Conservation (phyloP, 2,797 vertebrate genomes). For the Coreius guichenoti region DNA sequence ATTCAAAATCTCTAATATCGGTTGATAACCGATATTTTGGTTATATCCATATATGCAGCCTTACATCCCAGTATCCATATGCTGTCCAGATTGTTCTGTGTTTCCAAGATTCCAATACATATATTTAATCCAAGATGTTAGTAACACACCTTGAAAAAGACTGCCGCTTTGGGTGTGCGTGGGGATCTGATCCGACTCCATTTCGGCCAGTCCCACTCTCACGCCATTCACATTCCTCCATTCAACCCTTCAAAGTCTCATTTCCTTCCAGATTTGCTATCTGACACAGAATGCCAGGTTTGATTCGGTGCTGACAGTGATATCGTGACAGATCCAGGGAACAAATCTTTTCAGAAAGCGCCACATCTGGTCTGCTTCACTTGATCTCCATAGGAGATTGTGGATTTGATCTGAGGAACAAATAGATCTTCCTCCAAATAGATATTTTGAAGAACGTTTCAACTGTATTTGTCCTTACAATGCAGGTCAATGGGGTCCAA, state of each 20-base stretch:
- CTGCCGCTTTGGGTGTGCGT: not conserved
- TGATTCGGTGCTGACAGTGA: slow-evolving; percentile 28
- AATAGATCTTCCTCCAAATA: not conserved
- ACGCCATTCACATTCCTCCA: slow-evolving; percentile 32
- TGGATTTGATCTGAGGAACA: slow-evolving; percentile 14
- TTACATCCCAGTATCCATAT: not conserved
- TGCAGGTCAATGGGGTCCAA: not conserved
- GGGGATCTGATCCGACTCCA: slow-evolving; percentile 7
- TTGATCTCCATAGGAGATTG: slow-evolving; percentile 10
- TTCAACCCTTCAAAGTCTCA: slow-evolving; percentile 32
- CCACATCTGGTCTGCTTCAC: slow-evolving; percentile 32
- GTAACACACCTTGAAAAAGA: slow-evolving; percentile 32
- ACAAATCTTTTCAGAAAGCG: not conserved
- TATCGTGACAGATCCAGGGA: not conserved
- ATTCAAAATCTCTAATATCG: not conserved
- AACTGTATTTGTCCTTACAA: not conserved
- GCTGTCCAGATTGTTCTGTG: not conserved
- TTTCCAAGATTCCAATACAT: not conserved
- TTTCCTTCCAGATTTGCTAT: slow-evolving; percentile 45
- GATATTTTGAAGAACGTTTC: not conserved
- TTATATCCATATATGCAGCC: not conserved
- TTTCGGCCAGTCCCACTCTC: slow-evolving; percentile 29
- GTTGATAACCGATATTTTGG: not conserved
- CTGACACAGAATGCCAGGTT: slow-evolving; percentile 9
- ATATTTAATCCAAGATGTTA: slow-evolving; percentile 2